Evolutionary conservation across 1,140 invertebrate genomes (phyloP), one percentile per base, ranked within the genome.

Genomic region (Leptinotarsa undecemlineata): DNA sequence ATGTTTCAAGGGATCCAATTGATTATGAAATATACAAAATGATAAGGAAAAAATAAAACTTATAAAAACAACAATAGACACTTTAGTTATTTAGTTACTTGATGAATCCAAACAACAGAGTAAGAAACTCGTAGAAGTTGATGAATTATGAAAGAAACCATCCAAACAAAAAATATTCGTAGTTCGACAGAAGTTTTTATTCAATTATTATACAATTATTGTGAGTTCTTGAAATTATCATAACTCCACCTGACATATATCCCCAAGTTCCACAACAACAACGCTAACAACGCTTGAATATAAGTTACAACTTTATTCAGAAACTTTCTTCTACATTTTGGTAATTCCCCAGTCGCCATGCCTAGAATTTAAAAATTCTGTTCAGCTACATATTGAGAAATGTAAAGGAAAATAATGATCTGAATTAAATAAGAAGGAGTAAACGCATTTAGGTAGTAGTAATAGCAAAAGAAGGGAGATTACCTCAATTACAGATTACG

Each of bases 401-500:
- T 64, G 62, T 21, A 5, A 64, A 14, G 20, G 23, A 20, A 61
- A 64, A 64, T 26, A 64, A 64, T 21, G 62, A 21, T 26, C 62
- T 64, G 62, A 64, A 64, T 64, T 23, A 13, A 64, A 64, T 64
- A 23, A 21, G 62, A 64, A 26, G 4, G 19, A 21, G 62, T 64
- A 26, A 64, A 64, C 62, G 14, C 23, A 64, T 64, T 64, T 64
- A 13, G 17, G 62, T 21, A 26, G 20, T 64, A n/a, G 62, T 64
- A 19, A 64, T 21, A 21, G 62, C 62, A 64, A 64, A 64, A 20
- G 20, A 64, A 64, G 20, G 20, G n/a, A 64, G 21, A 64, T 64
- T 64, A 13, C 62, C 20, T 64, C 62, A 64, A 64, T 64, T 64
- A 64, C 11, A 21, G 62, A 17, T 57, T 19, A 64, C 62, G 20